Evolutionary conservation across 2,113 vertebrate genomes (phyloP).

Genomic region (Setophaga coronata): DNA sequence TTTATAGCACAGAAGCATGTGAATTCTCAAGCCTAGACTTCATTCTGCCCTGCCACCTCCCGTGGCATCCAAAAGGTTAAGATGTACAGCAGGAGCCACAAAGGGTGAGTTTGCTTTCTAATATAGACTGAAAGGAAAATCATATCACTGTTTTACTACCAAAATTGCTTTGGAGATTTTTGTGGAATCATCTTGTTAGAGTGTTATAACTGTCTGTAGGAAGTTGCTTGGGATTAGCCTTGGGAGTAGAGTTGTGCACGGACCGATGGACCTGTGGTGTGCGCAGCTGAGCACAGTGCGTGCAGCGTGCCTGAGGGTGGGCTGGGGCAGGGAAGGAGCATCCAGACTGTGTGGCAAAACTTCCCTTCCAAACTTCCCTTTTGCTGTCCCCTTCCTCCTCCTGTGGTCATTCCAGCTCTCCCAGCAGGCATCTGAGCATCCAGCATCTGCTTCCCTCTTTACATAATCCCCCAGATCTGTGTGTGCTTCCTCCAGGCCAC

Average conservation of each 20-base stretch:
- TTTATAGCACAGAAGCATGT: background rate
- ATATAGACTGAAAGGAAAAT: background rate
- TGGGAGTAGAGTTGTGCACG: background rate
- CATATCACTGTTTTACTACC: background rate
- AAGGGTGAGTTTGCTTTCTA: background rate
- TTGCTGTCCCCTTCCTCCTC: background rate
- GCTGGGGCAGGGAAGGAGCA: background rate
- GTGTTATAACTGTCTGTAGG: constrained; percentile 6
- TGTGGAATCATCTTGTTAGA: constrained; percentile 24
- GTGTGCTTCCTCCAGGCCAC: rapidly evolving
- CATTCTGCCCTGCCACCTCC: background rate
- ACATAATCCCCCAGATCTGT: background rate
- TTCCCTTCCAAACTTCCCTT: background rate
- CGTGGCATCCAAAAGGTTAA: background rate
- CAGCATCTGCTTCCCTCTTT: background rate
- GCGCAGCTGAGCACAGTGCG: rapidly evolving
- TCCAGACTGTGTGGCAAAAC: background rate
- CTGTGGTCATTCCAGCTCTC: background rate
- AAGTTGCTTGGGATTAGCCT: constrained; percentile 27
- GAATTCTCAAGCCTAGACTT: background rate
- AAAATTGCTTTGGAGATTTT: constrained; percentile 1
- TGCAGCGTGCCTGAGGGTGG: background rate
- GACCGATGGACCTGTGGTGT: background rate
- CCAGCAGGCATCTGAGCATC: rapidly evolving
- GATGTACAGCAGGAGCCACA: background rate